Conservation (phyloP, 2,113 vertebrate species). For the Cinclus mexicanus region DNA sequence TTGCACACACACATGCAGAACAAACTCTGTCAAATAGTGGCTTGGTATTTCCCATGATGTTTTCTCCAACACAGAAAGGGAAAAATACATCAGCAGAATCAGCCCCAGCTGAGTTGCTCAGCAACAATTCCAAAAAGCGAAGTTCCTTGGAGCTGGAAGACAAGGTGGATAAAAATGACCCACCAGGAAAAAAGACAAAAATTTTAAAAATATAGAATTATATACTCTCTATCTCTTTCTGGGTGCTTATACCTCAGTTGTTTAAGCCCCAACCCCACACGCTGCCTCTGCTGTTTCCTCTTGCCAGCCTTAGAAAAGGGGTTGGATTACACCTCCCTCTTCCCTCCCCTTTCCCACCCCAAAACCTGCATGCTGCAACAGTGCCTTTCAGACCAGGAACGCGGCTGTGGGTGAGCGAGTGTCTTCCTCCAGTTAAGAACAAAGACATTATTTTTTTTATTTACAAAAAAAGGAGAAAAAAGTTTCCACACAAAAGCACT, state of each 20-base stretch:
- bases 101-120: constrained; percentile 8
- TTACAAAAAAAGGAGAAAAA: constrained; percentile 68
- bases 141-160: constrained; percentile 62
- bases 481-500: constrained; percentile 82
- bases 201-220: neutral
- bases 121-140: constrained; percentile 39
- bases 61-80: constrained; percentile 24
- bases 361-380: neutral
- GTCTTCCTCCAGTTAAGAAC: constrained; percentile 75
- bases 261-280: neutral
- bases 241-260: neutral
- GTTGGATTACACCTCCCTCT: neutral
- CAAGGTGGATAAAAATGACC: constrained; percentile 1
- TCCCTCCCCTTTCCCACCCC: neutral
- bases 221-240: constrained; percentile 15
- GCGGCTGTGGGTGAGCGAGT: constrained; percentile 48
- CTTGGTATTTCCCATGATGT: constrained; percentile 41
- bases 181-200: constrained; percentile 12
- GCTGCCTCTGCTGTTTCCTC: neutral
- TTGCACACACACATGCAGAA: neutral
- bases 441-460: constrained; percentile 76
- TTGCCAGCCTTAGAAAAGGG: neutral
- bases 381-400: constrained; percentile 58
- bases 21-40: constrained; percentile 23
- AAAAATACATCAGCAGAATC: constrained; percentile 12